Evolutionary conservation across 2,888 invertebrate species (phyloP).

Genomic region (Pristionchus japonicus): DNA sequence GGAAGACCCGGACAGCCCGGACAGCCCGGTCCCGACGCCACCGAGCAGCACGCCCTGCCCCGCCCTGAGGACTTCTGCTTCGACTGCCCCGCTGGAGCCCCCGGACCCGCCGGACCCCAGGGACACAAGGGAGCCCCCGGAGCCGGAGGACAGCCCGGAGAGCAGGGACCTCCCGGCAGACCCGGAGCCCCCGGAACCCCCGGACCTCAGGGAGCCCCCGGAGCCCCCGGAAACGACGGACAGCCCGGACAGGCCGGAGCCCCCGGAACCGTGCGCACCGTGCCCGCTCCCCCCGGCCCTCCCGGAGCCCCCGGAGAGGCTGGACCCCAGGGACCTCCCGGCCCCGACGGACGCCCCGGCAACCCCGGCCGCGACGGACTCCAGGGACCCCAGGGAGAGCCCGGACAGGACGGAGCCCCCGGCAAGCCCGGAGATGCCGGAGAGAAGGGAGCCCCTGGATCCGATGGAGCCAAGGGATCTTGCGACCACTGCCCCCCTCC

Average conservation of each 20-base stretch:
- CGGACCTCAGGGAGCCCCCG: slow-evolving; percentile 46
- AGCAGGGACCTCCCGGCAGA: slow-evolving; percentile 44
- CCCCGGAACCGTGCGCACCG: slow-evolving; percentile 45
- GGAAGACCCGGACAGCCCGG: slow-evolving; percentile 46
- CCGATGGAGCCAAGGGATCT: slow-evolving; percentile 49
- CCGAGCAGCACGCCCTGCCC: slow-evolving; percentile 25
- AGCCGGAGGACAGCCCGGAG: slow-evolving; percentile 29
- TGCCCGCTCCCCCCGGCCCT: slow-evolving; percentile 47
- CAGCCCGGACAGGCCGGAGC: slow-evolving; percentile 47
- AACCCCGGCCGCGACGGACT: slow-evolving; percentile 43
- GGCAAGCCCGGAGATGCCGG: slow-evolving; percentile 64
- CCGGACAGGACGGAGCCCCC: slow-evolving; percentile 52
- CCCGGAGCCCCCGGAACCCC: slow-evolving; percentile 46
- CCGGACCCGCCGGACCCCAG: slow-evolving; percentile 44
- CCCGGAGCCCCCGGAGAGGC: slow-evolving; percentile 46
- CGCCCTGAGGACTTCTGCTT: slow-evolving; percentile 45
- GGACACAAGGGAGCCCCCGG: slow-evolving; percentile 45
- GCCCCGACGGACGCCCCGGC: slow-evolving; percentile 45
- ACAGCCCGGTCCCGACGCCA: slow-evolving; percentile 45
- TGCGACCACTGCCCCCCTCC: slow-evolving; percentile 49
- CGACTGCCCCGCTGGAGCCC: slow-evolving; percentile 48
- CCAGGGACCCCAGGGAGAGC: slow-evolving; percentile 42
- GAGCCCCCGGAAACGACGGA: slow-evolving; percentile 43
- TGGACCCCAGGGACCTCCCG: slow-evolving; percentile 52
- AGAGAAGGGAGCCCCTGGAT: slow-evolving; percentile 62